phyloP scores from a whole-genome alignment of 2,797 vertebrate genomes.

The Rhadinocentrus ornatus region DNA sequence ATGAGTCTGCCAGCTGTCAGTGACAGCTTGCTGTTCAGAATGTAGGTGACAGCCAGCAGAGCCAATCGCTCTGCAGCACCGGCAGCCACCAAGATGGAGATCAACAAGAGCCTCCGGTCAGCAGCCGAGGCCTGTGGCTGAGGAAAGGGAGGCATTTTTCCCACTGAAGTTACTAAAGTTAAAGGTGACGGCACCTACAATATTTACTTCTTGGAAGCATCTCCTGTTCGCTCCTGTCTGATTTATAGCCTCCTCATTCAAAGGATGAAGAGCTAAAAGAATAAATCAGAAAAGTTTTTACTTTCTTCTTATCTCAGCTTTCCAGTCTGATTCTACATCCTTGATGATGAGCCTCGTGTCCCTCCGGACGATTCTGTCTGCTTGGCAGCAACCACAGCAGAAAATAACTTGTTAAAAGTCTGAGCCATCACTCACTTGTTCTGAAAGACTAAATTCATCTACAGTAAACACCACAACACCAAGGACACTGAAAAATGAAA shows the following conservation, averaged over 20 bases:
- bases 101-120: slow-evolving; percentile 12
- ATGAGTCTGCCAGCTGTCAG: slow-evolving; percentile 55
- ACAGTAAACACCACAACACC: slow-evolving; percentile 69
- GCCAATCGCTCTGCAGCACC: slow-evolving; percentile 32
- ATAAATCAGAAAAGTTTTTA: slow-evolving; percentile 28
- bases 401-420: slow-evolving; percentile 77
- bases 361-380: slow-evolving; percentile 56
- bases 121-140: not conserved
- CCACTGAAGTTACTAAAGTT: no score
- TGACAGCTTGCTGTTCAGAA: slow-evolving; percentile 59
- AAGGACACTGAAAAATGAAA: slow-evolving; percentile 55
- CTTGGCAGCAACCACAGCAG: slow-evolving; percentile 69
- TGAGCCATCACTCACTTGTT: slow-evolving; percentile 67
- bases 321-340: slow-evolving; percentile 58
- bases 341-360: slow-evolving; percentile 58
- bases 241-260: slow-evolving; percentile 1
- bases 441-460: slow-evolving; percentile 71
- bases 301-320: slow-evolving; percentile 22
- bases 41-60: slow-evolving; percentile 58
- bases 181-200: not conserved
- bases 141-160: not conserved
- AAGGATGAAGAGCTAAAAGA: slow-evolving; percentile 39
- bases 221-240: not conserved
- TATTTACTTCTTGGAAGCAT: not conserved
- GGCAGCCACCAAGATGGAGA: slow-evolving; percentile 41